A percentile compares a stretch with the other conserved stretches of the same genome.
phyloP scores from a whole-genome alignment of 2,113 vertebrate species.

The Notechis scutatus region DNA sequence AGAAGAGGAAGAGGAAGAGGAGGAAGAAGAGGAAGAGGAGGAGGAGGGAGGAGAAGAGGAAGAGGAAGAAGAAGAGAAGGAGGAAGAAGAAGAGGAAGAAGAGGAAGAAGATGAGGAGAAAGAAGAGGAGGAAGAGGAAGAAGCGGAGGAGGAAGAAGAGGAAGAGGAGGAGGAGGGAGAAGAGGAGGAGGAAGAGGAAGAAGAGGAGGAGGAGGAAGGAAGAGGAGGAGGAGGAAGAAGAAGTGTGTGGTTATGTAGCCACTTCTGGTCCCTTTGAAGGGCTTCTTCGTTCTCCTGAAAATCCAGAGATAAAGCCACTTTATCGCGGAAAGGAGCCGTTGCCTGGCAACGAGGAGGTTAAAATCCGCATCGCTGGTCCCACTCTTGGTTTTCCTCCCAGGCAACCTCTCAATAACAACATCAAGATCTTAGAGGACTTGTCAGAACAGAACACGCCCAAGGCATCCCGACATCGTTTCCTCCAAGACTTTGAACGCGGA shows the following conservation, averaged over 20 bases:
- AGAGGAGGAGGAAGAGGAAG: too few species aligned
- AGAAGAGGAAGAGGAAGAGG: fast-evolving
- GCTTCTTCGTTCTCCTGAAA: background rate
- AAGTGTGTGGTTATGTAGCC: background rate
- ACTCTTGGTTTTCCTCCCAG: background rate
- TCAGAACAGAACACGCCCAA: background rate
- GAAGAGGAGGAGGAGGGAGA: too few species aligned
- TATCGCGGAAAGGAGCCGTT: background rate
- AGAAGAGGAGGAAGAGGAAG: too few species aligned
- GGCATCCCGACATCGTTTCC: background rate
- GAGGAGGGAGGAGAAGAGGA: too few species aligned
- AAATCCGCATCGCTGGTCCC: background rate
- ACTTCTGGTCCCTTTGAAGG: background rate
- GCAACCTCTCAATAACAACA: background rate
- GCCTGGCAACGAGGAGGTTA: background rate
- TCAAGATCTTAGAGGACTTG: background rate
- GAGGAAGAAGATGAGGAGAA: too few species aligned
- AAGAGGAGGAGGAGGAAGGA: too few species aligned
- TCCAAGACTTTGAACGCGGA: background rate
- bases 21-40: too few species aligned
- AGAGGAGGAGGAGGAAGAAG: fast-evolving
- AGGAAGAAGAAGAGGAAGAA: too few species aligned
- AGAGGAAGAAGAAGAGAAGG: too few species aligned
- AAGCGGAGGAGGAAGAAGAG: too few species aligned
- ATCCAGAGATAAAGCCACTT: background rate